These are phyloP conservation scores for Sanderia malayensis DNA, from an alignment of 30 jellyfish, hydroid and myxozoan genomes.

Conservation along the genomic window DNA sequence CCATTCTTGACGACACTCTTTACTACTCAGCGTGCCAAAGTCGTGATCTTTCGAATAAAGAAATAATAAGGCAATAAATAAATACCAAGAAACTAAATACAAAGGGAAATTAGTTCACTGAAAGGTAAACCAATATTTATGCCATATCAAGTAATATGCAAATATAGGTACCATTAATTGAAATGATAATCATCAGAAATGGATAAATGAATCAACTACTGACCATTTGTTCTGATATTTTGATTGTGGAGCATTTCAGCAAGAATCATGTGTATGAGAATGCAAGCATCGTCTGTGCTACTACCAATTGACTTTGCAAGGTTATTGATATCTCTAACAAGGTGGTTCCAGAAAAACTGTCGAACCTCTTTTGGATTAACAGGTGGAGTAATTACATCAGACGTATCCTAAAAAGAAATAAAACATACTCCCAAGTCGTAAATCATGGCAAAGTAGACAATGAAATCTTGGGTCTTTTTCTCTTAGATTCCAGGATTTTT, in stretches of 20 bases:
- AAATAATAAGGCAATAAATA: no score
- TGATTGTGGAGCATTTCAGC: slow-evolving; percentile 7
- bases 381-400: slow-evolving; percentile 30
- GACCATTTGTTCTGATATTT: neutral
- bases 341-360: slow-evolving; percentile 46
- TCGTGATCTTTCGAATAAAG: no score
- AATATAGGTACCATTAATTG: no score
- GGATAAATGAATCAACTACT: neutral
- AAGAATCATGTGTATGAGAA: slow-evolving; percentile 44
- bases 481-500: no score
- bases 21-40: slow-evolving; percentile 31
- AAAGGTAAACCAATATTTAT: no score
- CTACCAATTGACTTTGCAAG: slow-evolving; percentile 53
- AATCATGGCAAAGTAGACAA: no score
- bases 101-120: no score
- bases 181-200: no score
- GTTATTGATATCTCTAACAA: slow-evolving; percentile 20
- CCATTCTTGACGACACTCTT: slow-evolving; percentile 32
- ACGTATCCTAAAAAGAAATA: slow-evolving; percentile 16
- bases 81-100: no score
- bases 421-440: no score
- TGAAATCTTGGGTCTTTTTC: no score
- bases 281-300: slow-evolving; percentile 40
- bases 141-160: no score
- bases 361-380: neutral